These are phyloP conservation scores for human (Homo sapiens) DNA, from an alignment of 2,113 vertebrate species.

Conservation along the genomic window DNA sequence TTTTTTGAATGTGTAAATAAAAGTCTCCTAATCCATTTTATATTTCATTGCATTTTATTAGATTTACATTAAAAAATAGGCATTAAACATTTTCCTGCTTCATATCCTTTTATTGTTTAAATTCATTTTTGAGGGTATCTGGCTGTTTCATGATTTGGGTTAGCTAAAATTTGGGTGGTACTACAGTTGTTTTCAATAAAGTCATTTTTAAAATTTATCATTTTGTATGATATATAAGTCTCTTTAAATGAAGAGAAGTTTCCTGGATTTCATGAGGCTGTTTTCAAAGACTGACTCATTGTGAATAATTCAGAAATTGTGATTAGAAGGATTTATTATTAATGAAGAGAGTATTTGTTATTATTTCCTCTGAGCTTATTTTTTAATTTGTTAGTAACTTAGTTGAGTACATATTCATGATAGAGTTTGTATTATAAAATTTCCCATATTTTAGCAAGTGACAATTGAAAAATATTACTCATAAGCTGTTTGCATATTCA, in stretches of 20 bases:
- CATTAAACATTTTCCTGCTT: neutral
- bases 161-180: neutral
- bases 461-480: neutral
- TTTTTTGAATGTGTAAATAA: neutral
- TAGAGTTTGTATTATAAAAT: neutral
- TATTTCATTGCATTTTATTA: neutral
- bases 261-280: conserved; percentile 24
- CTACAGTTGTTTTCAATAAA: neutral
- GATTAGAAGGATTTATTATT: neutral
- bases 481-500: neutral
- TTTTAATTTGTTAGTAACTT: neutral
- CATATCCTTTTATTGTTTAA: neutral
- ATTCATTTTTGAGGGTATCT: neutral
- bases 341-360: neutral
- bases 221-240: neutral
- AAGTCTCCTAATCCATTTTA: neutral
- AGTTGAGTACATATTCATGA: neutral
- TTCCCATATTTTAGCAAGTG: neutral
- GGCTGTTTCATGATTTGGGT: neutral
- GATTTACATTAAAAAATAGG: neutral
- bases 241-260: conserved; percentile 38
- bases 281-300: neutral
- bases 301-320: neutral
- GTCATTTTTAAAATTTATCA: neutral
- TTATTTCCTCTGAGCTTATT: neutral